Evolutionary conservation across 23 tunicate genomes (phyloP).

Genomic region (Halocynthia roretzi): DNA sequence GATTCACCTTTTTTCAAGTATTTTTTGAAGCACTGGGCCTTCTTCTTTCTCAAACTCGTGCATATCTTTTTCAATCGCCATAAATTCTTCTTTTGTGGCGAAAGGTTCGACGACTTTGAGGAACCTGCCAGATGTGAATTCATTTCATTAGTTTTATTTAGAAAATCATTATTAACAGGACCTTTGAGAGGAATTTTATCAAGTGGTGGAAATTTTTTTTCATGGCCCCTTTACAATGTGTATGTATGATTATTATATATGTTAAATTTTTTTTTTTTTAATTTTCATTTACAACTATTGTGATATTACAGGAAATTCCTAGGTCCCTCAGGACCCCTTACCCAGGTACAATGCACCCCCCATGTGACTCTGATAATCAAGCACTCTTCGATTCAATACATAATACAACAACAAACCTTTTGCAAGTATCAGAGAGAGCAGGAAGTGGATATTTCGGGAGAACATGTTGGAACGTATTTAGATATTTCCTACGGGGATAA

Average conservation of each 20-base stretch:
- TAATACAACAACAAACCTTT: constrained; percentile 37
- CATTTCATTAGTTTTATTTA: not conserved
- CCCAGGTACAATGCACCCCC: no score
- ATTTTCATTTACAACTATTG: no score
- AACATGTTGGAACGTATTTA: constrained; percentile 78
- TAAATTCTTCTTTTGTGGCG: constrained; percentile 47
- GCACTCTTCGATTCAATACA: no score
- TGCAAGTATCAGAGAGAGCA: constrained; percentile 51
- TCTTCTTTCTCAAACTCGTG: constrained; percentile 49
- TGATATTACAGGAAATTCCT: no score
- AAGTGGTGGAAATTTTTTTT: no score
- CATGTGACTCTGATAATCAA: no score
- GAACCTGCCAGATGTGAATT: constrained; percentile 18
- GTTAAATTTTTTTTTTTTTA: no score
- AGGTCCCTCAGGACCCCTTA: no score
- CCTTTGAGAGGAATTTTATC: no score
- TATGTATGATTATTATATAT: no score
- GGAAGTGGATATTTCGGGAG: constrained; percentile 90
- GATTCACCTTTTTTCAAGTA: constrained; percentile 59
- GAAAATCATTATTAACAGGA: not conserved
- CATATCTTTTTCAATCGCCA: constrained; percentile 50
- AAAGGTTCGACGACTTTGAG: constrained; percentile 62
- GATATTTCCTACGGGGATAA: constrained; percentile 39
- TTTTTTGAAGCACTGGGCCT: constrained; percentile 47
- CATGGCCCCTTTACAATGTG: no score